Evolutionary conservation across 1,140 invertebrate species (phyloP), one percentile per base, ranked within the genome.

Genomic region (Brachionus paranguensis): DNA sequence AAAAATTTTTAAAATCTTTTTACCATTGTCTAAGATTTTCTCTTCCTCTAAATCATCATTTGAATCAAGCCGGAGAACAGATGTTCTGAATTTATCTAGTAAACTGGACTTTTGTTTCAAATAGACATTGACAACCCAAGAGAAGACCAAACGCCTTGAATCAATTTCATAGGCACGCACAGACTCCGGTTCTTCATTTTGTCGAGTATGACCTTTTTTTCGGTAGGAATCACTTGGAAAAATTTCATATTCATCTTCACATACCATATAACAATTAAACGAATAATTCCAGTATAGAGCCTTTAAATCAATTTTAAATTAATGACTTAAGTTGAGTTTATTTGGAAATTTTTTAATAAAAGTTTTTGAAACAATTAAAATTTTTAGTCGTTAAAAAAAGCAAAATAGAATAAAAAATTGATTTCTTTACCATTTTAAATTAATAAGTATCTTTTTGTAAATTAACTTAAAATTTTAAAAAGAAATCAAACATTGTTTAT

Each of bases 1-100:
- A 33, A 33, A 33, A 33, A 33, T 33, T 33, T 29, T 3, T 4
- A 33, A 5, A 33, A 33, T 1, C 29, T 12, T 3, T 47, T 91
- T 93, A 3, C 95, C 95, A 41, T 81, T 65, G 17, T 64, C 17
- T 24, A 81, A 29, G 2, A 81, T 78, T 78, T 20, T 47, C 3
- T 8, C 20, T 2, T 78, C 20, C 10, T 11, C 6, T 27, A 7
- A 8, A 8, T 78, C 74, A 14, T 78, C 74, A 50, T 1, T 7
- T 45, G 29, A 7, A 7, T 29, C 50, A 78, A 10, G n/a, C 1
- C 45, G 45, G 7, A 47, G 10, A 47, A 47, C 1, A 47, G 1
- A 12, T 12, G 10, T 47, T 47, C 7, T 47, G 6, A 78, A 17
- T 47, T 29, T 41, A 17, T 78, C 50, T 17, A n/a, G 1, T 45